Evolutionary conservation across 2,888 invertebrate genomes (phyloP), one percentile per base, ranked within the genome.

Genomic region (Graphium colonna): DNA sequence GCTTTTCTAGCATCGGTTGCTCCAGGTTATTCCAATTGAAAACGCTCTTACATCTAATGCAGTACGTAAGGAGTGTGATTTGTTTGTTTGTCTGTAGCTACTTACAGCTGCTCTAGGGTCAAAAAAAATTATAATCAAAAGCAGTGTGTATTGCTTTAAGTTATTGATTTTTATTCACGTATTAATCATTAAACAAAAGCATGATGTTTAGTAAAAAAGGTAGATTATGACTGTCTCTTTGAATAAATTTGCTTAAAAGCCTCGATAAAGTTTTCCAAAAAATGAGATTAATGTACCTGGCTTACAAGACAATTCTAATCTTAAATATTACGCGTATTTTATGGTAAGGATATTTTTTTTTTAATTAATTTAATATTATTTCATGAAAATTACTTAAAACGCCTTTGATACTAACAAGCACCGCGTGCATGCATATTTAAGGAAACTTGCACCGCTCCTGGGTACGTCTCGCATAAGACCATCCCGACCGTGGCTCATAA

Each of bases 381-480:
- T 21, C 2, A 21, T 5, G 21, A 21, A 21, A 21, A 5, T 21
- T 21, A 21, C 5, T 2, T 3, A 21, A 2, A 21, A 65, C 54
- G 64, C 58, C 71, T n/a, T 41, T 5, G 3, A 31, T 31, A 5
- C 31, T 10, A 3, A 12, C 68, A 76, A 75, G 75, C 66, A 65
- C 69, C 67, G 62, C 76, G 71, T 73, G 73, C 73, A 79, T 82
- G 79, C 82, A 83, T 82, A 78, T 67, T 71, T 74, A 75, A 65
- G 12, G 69, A 73, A 71, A 80, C 78, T 75, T 72, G 81, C 68
- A 77, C 58, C 73, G 80, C 80, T 82, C 62, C 79, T 82, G 81
- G 79, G 69, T 73, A 65, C 69, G 67, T 74, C 71, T 71, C 65
- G 68, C 73, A 72, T 75, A 74, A 71, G 65, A 68, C 72, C 71